These are phyloP conservation scores for Drosophila pectinifera DNA, from an alignment of 1,140 invertebrate species.

Conservation along the genomic window DNA sequence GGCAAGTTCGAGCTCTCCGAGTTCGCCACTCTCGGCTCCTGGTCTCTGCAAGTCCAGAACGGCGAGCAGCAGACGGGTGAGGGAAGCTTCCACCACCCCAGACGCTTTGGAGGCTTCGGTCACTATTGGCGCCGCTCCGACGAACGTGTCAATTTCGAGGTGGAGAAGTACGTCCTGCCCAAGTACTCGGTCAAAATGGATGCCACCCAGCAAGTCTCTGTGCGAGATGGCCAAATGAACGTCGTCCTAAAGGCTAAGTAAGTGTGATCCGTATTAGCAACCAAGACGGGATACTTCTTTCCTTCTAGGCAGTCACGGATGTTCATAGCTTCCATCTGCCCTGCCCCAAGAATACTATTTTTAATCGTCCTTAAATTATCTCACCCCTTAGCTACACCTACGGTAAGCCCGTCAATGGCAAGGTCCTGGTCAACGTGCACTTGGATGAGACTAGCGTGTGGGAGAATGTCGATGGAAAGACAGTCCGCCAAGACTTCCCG, in stretches of 20 bases:
- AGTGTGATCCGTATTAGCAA: too few species aligned
- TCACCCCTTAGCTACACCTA: conserved; percentile 87
- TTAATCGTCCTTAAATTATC: neutral
- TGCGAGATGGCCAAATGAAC: conserved; percentile 91
- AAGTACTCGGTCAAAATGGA: conserved; percentile 95
- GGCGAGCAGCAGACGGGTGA: neutral
- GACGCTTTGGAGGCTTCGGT: conserved; percentile 15
- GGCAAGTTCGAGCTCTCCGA: conserved; percentile 91
- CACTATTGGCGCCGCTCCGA: conserved; percentile 28
- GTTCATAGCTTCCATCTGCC: neutral
- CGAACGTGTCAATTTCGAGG: conserved; percentile 70
- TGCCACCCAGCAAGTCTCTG: conserved; percentile 92
- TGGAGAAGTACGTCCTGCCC: conserved; percentile 95
- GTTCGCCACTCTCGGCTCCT: conserved; percentile 93
- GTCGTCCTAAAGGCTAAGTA: conserved; percentile 92
- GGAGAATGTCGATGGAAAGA: conserved; percentile 47
- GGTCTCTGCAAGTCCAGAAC: conserved; percentile 87
- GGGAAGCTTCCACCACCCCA: neutral
- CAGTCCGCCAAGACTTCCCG: conserved; percentile 33
- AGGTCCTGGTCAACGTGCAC: conserved; percentile 88
- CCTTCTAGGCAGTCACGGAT: too few species aligned
- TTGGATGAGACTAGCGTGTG: conserved; percentile 59
- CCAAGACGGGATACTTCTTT: too few species aligned
- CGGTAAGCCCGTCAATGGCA: conserved; percentile 92
- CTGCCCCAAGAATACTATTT: too few species aligned